Evolutionary conservation across 2,113 vertebrate species (phyloP), one percentile per base, ranked within the genome.

Genomic region (Bujurquina vittata): DNA sequence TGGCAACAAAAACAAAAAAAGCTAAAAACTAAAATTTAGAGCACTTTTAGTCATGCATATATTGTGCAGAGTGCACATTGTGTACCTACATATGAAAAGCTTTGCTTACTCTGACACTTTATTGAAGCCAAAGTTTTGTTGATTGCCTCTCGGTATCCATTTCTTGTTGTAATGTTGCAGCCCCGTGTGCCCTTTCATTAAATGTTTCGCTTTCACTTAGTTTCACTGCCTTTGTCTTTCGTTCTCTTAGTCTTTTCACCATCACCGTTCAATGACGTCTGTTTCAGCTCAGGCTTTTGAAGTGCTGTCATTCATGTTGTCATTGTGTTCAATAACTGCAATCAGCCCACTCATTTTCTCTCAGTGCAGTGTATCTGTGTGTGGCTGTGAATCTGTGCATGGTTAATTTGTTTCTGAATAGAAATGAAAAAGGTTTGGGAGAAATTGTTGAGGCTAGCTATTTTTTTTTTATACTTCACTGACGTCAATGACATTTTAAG

Each of bases 401-500:
- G 0, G 31, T 65, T 83, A 58, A 85, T 85, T 63, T 86, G 57
- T 62, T 56, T 86, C 73, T 81, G 74, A 85, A 82, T 86, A 65
- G 57, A 54, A 86, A 55, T 77, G 78, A 86, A 84, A 75, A 75
- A 56, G 84, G 31, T 89, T 72, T 80, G 17, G 5, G 69, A 81
- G 73, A 86, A 87, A 85, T 37, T 77, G 63, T 87, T 72, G 77
- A 83, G 86, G 72, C 69, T 85, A 33, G 46, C 67, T 10, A 1
- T 67, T 79, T 65, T 43, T 65, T 54, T 43, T 60, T 65, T 20
- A 40, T 67, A 20, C 22, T 79, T 26, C 46, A 61, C 43, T 93
- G 92, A 94, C 87, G 87, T 93, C 91, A 92, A 80, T 91, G 62
- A 76, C 86, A 90, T 90, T 91, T 93, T 78, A 91, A 81, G 55